Evolutionary conservation across 2,888 invertebrate species (phyloP).

Genomic region (Rhaphigaster nebulosa): DNA sequence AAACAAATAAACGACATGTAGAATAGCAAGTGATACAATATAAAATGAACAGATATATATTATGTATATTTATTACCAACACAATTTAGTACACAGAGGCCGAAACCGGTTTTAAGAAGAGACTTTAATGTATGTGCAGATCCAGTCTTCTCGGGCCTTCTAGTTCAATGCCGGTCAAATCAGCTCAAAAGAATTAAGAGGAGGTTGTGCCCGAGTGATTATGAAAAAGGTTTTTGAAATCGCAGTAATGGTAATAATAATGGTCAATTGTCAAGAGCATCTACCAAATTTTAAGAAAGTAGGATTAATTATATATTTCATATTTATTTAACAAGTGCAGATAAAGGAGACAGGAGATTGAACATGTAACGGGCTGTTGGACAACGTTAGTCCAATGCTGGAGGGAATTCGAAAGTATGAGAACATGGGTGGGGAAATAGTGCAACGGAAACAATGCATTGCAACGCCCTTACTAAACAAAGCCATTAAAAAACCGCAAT

Average conservation of each 20-base stretch:
- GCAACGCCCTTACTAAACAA: not conserved
- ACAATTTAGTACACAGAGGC: conserved; percentile 12
- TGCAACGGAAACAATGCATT: conserved; percentile 27
- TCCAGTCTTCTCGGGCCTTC: not conserved
- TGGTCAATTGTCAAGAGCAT: no score
- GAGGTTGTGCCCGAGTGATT: not conserved
- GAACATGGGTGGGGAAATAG: conserved; percentile 4
- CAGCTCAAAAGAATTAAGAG: not conserved
- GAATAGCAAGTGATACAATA: not conserved
- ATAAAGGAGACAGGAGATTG: not conserved
- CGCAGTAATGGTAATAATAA: no score
- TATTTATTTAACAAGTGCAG: not conserved
- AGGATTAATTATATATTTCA: no score
- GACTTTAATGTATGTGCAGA: not conserved
- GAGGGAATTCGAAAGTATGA: conserved; percentile 16
- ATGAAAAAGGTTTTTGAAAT: not conserved
- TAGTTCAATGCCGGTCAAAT: not conserved
- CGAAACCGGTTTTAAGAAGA: not conserved
- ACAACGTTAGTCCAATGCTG: not conserved
- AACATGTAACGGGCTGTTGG: not conserved
- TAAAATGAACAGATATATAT: not conserved
- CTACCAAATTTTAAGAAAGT: no score
- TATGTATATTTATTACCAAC: not conserved
- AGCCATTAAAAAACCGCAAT: not conserved
- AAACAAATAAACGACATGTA: not conserved